Evolutionary conservation across 2,797 vertebrate genomes (phyloP).

Genomic region (Hirundo rustica): DNA sequence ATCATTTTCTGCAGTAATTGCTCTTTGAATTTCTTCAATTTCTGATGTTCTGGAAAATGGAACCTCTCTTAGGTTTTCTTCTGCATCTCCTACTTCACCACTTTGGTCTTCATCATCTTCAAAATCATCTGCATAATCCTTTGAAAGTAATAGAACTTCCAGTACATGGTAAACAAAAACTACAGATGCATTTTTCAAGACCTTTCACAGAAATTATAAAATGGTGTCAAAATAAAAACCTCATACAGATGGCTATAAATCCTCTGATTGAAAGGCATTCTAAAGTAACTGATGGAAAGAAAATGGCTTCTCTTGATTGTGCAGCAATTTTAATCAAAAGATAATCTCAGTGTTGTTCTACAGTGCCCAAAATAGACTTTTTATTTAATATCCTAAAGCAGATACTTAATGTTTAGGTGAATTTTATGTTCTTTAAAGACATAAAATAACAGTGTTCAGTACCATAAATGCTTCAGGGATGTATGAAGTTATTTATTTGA

Average conservation of each 20-base stretch:
- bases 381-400: background rate
- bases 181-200: background rate
- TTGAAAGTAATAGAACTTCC: background rate
- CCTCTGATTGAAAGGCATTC: background rate
- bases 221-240: background rate
- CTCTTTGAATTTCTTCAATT: constrained; percentile 87
- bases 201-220: background rate
- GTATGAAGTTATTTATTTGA: background rate
- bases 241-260: background rate
- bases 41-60: constrained; percentile 76
- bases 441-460: background rate
- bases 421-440: background rate
- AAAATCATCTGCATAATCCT: constrained; percentile 98
- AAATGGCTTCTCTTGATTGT: background rate
- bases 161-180: background rate
- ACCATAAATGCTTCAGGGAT: background rate
- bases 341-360: background rate
- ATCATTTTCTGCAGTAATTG: constrained; percentile 91
- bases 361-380: background rate
- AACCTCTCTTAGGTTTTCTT: constrained; percentile 60
- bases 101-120: constrained; percentile 75
- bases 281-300: background rate
- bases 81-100: constrained; percentile 6
- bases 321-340: background rate
- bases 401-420: background rate